Base-by-base conservation (phyloP, 2,113 vertebrate species). In the Clinocottus analis region DNA sequence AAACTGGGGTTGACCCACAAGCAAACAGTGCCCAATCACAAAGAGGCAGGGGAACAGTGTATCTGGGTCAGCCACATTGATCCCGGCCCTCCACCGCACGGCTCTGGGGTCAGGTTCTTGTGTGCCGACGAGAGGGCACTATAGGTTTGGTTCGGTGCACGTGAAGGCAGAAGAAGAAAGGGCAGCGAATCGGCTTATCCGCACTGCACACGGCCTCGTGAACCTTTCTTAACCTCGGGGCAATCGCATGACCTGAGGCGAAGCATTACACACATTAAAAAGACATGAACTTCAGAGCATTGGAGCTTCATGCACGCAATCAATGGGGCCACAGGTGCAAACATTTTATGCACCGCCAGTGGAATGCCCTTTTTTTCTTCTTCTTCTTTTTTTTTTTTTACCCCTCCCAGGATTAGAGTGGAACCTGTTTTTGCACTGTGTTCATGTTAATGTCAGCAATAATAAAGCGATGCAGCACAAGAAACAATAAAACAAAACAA, bases 241-340 rank as follows among this genome's bases (percentile, higher is more conserved):
- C 85, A 75, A 86, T 76, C 41, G 41, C 78, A 83, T 85, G 86
- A 92, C 90, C 85, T 0, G 77, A 87, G 89, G 91, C 84, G 66
- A 92, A 86, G 84, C 87, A 88, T 90, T 90, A 86, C 75, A 68
- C 83, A 77, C 89, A 88, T 91, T 92, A 91, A 90, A 92, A 92
- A 90, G 78, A 85, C 83, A 85, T 83, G 86, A 90, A 87, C 69
- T 86, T 90, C 73, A 63, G 71, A 79, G 81, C 76, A 39, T 7
- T 77, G 75, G 77, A 69, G 84, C 83, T 85, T 77, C 70, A 65
- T 55, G 86, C 84, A 85, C 45, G 56, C 80, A 80, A 90, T 92
- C 91, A 85, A 89, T 86, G 80, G 60, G 86, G 87, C 87, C 89
- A 92, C 88, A 92, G 92, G 93, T 92, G 88, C 85, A 84, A 84